Evolutionary conservation across 92 coral and sea anemone species (phyloP).

Genomic region (Porites lobata): DNA sequence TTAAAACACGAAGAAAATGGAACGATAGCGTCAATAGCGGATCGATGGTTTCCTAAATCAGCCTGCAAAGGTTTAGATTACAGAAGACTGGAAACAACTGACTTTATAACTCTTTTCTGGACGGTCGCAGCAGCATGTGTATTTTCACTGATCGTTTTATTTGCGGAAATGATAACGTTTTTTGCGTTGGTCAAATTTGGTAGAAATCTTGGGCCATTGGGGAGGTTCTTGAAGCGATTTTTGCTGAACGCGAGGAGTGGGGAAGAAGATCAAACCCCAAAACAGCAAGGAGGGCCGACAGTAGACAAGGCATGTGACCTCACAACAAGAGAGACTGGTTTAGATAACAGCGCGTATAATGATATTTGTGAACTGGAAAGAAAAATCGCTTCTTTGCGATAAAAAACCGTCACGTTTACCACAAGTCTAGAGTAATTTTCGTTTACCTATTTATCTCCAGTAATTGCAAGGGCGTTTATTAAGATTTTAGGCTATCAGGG

Average conservation of each 20-base stretch:
- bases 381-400: constrained; percentile 8
- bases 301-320: not conserved
- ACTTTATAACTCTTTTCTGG: constrained; percentile 68
- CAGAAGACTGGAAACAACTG: constrained; percentile 22
- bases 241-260: constrained; percentile 31
- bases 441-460: no score
- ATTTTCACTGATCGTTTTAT: constrained; percentile 61
- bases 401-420: not conserved
- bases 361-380: constrained; percentile 4
- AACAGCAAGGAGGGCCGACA: not conserved
- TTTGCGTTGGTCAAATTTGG: constrained; percentile 28
- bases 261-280: constrained; percentile 11
- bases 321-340: not conserved
- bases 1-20: constrained; percentile 77
- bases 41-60: constrained; percentile 54
- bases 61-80: constrained; percentile 13
- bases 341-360: not conserved
- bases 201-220: constrained; percentile 43
- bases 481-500: no score
- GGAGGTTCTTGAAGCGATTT: constrained; percentile 42
- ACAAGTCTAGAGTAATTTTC: not conserved
- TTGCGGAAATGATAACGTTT: constrained; percentile 48
- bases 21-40: constrained; percentile 36
- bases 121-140: constrained; percentile 42
- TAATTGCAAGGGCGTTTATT: not conserved